Conservation (phyloP, 2,113 vertebrate genomes). For the Chrysochloris asiatica region DNA sequence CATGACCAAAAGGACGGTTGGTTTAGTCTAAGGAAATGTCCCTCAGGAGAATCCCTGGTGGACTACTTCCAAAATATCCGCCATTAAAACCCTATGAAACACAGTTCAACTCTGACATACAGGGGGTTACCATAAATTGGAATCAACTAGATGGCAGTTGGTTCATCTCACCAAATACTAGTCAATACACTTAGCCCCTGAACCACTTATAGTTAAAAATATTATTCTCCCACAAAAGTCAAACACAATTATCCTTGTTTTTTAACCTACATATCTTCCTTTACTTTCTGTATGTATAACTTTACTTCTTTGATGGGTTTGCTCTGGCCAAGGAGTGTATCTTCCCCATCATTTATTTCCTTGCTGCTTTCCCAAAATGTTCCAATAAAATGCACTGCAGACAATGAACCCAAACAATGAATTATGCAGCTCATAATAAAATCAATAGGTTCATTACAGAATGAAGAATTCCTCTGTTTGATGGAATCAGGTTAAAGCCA, state of each 20-base stretch:
- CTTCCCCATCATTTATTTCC: not conserved
- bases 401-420: not conserved
- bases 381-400: not conserved
- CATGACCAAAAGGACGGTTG: not conserved
- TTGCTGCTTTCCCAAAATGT: not conserved
- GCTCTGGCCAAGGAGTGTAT: not conserved
- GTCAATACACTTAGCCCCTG: not conserved
- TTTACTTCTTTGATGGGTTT: not conserved
- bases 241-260: not conserved
- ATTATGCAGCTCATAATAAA: not conserved
- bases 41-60: not conserved
- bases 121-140: not conserved
- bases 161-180: not conserved
- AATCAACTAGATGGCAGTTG: not conserved
- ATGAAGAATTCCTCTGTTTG: not conserved
- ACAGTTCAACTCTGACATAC: not conserved
- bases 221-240: not conserved
- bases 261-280: not conserved
- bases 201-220: not conserved
- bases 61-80: not conserved
- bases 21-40: not conserved
- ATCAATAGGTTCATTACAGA: conserved; percentile 19
- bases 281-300: not conserved
- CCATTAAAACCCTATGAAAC: too few species aligned
- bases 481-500: not conserved